Percentiles rank a stretch among this genome's conserved stretches.
These are phyloP conservation scores for Paracanthobrama guichenoti DNA, from an alignment of 2,113 vertebrate species.

Conservation along the genomic window DNA sequence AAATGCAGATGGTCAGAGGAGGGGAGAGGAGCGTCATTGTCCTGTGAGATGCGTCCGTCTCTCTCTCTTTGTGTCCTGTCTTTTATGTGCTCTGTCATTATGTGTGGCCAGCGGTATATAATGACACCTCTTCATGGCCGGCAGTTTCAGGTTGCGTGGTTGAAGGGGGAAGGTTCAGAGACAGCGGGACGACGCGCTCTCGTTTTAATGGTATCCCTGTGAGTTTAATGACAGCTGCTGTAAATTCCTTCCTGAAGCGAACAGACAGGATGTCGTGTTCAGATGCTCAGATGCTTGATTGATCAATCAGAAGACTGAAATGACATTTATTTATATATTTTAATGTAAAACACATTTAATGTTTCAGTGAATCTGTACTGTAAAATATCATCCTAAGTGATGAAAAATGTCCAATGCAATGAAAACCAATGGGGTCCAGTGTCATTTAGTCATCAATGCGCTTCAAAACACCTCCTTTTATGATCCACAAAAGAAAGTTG, in stretches of 20 bases:
- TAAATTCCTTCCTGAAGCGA: slow-evolving; percentile 60
- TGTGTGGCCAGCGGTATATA: neutral
- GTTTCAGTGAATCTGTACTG: too few relatives aligned
- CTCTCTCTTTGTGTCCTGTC: neutral
- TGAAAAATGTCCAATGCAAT: too few relatives aligned
- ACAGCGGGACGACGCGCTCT: neutral
- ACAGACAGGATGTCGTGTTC: neutral
- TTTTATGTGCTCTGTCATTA: slow-evolving; percentile 10
- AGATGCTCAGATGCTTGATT: neutral
- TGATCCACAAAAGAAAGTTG: too few relatives aligned
- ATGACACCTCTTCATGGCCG: neutral
- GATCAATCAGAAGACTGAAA: neutral
- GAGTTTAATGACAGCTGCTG: slow-evolving; percentile 59
- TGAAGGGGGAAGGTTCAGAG: neutral
- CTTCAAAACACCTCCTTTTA: too few relatives aligned
- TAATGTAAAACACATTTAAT: too few relatives aligned
- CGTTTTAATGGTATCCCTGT: neutral
- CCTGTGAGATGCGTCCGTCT: neutral
- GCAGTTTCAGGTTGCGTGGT: neutral
- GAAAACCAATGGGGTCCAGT: too few relatives aligned
- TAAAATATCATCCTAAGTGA: too few relatives aligned
- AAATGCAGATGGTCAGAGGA: neutral
- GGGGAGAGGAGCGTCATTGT: neutral
- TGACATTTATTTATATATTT: too few relatives aligned
- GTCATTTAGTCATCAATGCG: too few relatives aligned